Evolutionary conservation across 1,140 invertebrate genomes (phyloP).

Genomic region (Drosophila persimilis): DNA sequence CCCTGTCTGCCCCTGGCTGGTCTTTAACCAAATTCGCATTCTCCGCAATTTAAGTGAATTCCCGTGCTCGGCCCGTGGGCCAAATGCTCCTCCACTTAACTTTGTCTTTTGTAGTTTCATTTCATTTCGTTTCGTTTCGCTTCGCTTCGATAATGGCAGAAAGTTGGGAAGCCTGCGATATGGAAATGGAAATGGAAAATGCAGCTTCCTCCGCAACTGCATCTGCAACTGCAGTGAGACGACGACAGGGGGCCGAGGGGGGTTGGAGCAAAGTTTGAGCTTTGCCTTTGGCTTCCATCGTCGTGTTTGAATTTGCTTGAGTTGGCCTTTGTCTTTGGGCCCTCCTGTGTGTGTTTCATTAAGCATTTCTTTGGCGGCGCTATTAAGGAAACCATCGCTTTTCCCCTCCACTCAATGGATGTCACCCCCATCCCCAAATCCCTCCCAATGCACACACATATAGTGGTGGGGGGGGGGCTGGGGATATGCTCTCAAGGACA

Average conservation of each 20-base stretch:
- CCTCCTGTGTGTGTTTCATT: constrained; percentile 28
- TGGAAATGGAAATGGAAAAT: background rate
- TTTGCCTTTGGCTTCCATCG: constrained; percentile 11
- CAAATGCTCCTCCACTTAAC: constrained; percentile 31
- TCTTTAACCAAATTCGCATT: constrained; percentile 48
- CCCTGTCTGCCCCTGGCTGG: background rate
- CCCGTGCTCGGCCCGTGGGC: constrained; percentile 38
- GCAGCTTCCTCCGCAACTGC: constrained; percentile 9
- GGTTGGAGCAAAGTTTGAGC: constrained; percentile 14
- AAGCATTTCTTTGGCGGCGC: constrained; percentile 16
- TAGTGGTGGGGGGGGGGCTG: too few relatives aligned
- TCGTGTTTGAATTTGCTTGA: constrained; percentile 2
- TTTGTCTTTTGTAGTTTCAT: constrained; percentile 50
- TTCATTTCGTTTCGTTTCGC: constrained; percentile 47
- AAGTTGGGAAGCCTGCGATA: constrained; percentile 12
- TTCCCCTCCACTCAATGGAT: constrained; percentile 44
- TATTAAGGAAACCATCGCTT: constrained; percentile 42
- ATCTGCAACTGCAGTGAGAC: background rate
- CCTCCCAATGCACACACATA: too few relatives aligned
- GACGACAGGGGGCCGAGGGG: background rate
- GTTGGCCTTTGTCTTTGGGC: background rate
- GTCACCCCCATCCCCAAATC: constrained; percentile 4
- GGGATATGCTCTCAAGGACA: constrained; percentile 49
- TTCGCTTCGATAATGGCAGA: constrained; percentile 42
- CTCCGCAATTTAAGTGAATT: constrained; percentile 33